Evolutionary conservation across 92 coral and sea anemone genomes (phyloP), one percentile per base, ranked within the genome.

Genomic region (Galaxea fascicularis): DNA sequence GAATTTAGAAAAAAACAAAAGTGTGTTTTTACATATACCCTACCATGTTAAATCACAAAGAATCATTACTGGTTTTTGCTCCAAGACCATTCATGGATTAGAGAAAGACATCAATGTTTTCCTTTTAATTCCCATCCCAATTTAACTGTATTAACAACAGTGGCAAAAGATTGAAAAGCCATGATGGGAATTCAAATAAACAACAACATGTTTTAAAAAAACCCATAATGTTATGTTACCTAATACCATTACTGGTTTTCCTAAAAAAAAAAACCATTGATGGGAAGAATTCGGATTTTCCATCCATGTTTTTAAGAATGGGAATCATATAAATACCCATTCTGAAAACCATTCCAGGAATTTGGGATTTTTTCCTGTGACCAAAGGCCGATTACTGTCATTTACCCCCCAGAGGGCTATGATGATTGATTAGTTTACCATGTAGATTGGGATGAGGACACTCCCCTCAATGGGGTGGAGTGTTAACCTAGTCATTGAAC

Each of bases 211-310:
- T 20, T 64, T 10, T 64, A 25, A 10, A 8, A 28, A 25, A 6
- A 64, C 70, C 70, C 70, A 25, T 64, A 25, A 64, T 56, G 62
- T 56, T 56, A 56, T 28, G 35, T 64, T 5, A 13, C 30, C 25
- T 10, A 64, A 64, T 64, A 64, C 70, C 70, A 64, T 64, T 64
- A 64, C 70, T 25, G 35, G 70, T 41, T 56, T 56, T 56, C 31
- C 31, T 64, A 11, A 28, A 24, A 54, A 64, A 64, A 3, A 54
- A 64, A 64, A 3, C n/a, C 70, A 64, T 10, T 64, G 18, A 64
- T 64, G 41, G 70, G 10, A 64, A 64, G 35, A 64, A 13, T 64
- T 63, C 29, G 68, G 68, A 63, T 63, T 63, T 63, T 63, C 30
- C 70, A 64, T 29, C 18, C 70, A 25, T 21, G 41, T 39, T 16